Base-by-base conservation (phyloP, 2,113 vertebrate species). In the Natator depressus region DNA sequence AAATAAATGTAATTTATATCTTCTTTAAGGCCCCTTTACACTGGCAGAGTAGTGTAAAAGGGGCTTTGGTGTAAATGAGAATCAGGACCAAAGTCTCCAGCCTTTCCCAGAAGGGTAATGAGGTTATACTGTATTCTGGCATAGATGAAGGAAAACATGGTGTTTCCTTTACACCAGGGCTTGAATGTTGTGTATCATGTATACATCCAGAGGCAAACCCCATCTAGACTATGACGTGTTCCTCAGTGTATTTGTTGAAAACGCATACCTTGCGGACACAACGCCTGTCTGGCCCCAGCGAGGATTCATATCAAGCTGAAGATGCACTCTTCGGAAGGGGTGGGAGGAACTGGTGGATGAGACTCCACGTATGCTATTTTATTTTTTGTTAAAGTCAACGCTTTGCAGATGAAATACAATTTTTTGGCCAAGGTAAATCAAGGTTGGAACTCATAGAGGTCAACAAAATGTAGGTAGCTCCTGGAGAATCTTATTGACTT, bases 381-480 rank as follows among this genome's bases (percentile, higher is more conserved):
- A 38, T 76, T 78, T 46, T 78, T 8, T 65, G 46, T 78, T 47
- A 47, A 78, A 46, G 47, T 47, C 42, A 76, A 25, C 4, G 2
- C 38, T 47, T 47, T 17, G 7, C 88, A 29, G 16, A 82, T 93
- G 53, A 13, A 54, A 84, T 90, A 65, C 65, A 29, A 38, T 8
- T 12, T 5, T 80, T 42, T n/a, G 84, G 38, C 13, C 93, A 55
- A 31, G 16, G 72, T 0, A 0, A 84, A 42, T 81, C 25, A 49
- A 31, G 94, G 80, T 88, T 72, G 53, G 5, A 8, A 8, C 35
- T 90, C 79, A 59, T 4, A 85, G 85, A 35, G 78, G 46, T 38
- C 12, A 76, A 47, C 20, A 93, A 93, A 94, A 92, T 4, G 5
- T 53, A 82, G 29, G 19, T 79, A 92, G 51, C 47, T 80, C 72